Base-by-base conservation (phyloP, 1,140 invertebrate genomes). In the Megalopta genalis region DNA sequence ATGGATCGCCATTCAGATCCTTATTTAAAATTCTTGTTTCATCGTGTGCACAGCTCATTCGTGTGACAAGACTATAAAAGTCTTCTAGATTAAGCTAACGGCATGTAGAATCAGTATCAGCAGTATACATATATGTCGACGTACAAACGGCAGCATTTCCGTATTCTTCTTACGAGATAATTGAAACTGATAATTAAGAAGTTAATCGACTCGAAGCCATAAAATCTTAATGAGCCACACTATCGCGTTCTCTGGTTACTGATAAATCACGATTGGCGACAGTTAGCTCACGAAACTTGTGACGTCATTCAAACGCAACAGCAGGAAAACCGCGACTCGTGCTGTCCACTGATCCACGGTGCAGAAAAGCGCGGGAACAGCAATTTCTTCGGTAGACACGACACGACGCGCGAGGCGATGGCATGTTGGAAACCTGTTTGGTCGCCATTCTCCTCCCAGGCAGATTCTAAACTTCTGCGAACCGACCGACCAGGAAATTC, bases 341-440 rank as follows among this genome's bases (percentile, higher is more conserved):
- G 32, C 57, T 78, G 57, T 5, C 76, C 76, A 46, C 14, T 65
- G 76, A 78, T 52, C 72, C 76, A 78, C 37, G 14, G 1, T 8
- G 3, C 10, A 25, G 52, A 25, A 39, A 27, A 2, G 18, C 9
- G 16, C 21, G 9, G 10, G 66, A 49, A 3, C 25, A 2, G 23
- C n/a, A 27, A 57, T 49, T 74, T 39, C 49, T 25, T 49, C n/a
- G 8, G 27, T 21, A 6, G 27, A 73, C 9, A 23, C 57, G 21
- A n/a, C 21, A 21, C 37, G 42, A 46, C 10, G 42, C 39, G 39
- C 1, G 9, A 12, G 9, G 42, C 9, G 9, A 12, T 10, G 42
- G 42, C 42, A 12, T 14, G 42, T 12, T 27, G 60, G 67, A 80
- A 84, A 84, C 77, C 70, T 77, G 72, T 85, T 85, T 84, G 77